Percentiles rank a stretch among this genome's conserved stretches.
Evolutionary conservation across 2,113 vertebrate species (phyloP).

Genomic region (Promerops cafer): DNA sequence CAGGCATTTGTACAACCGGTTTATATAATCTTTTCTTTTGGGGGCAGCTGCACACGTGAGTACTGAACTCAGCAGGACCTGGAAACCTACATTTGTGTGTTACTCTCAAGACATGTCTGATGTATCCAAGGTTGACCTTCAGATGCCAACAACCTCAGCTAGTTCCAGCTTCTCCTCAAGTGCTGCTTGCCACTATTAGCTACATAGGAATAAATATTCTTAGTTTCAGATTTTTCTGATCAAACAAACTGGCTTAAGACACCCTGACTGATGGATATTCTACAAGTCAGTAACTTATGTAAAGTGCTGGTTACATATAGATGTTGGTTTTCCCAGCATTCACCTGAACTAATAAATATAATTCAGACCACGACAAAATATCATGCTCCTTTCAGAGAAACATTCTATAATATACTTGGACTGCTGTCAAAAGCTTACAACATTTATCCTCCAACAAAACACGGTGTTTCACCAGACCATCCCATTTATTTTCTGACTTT

Average conservation of each 20-base stretch:
- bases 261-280: neutral
- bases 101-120: neutral
- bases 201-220: neutral
- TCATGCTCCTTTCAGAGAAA: slow-evolving; percentile 20
- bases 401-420: slow-evolving; percentile 10
- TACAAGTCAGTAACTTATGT: neutral
- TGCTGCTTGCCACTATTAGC: neutral
- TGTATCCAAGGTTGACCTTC: neutral
- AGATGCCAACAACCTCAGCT: neutral
- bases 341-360: neutral
- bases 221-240: neutral
- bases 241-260: neutral
- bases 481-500: neutral
- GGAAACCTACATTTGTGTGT: neutral
- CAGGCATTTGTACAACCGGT: neutral
- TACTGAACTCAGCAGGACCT: neutral
- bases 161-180: neutral
- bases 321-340: neutral
- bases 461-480: neutral
- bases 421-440: slow-evolving; percentile 9
- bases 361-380: neutral
- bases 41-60: neutral
- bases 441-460: neutral
- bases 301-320: neutral
- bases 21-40: neutral